phyloP scores from a whole-genome alignment of 2,888 invertebrate genomes.

The Deilephila porcellus region DNA sequence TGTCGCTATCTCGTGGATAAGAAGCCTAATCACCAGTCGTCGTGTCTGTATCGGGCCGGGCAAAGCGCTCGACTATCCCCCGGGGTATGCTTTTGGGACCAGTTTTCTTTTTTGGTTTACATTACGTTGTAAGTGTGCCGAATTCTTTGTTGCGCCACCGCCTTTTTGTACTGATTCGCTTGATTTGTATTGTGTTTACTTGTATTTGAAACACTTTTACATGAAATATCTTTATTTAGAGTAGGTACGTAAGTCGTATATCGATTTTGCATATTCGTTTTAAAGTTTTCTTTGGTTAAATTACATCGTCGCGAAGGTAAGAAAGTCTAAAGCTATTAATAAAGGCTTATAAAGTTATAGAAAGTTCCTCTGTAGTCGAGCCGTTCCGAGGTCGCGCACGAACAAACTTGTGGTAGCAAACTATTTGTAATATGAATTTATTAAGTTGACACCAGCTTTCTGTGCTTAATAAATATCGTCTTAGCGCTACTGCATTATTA shows the following conservation, averaged over 20 bases:
- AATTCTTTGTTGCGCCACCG: conserved; percentile 79
- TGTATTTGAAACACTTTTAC: conserved; percentile 33
- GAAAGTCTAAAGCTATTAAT: conserved; percentile 77
- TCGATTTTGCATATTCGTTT: not conserved
- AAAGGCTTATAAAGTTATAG: conserved; percentile 78
- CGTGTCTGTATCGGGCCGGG: conserved; percentile 82
- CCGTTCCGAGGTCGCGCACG: conserved; percentile 75
- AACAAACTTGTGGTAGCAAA: conserved; percentile 78
- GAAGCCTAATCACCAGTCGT: conserved; percentile 85
- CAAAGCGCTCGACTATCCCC: conserved; percentile 78
- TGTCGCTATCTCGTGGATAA: conserved; percentile 84
- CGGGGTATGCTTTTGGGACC: conserved; percentile 82
- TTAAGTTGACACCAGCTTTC: conserved; percentile 60
- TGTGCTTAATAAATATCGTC: conserved; percentile 31
- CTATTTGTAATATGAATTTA: conserved; percentile 81
- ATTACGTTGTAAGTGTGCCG: conserved; percentile 83
- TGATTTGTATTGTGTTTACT: conserved; percentile 71
- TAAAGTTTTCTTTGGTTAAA: conserved; percentile 19
- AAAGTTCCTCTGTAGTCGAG: conserved; percentile 71
- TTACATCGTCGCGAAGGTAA: conserved; percentile 39
- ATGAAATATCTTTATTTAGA: not conserved
- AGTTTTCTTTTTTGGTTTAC: conserved; percentile 84
- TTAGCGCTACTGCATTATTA: not conserved
- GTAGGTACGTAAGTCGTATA: not conserved
- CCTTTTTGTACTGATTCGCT: conserved; percentile 74